Evolutionary conservation across 2,888 invertebrate species (phyloP), one percentile per base, ranked within the genome.

Genomic region (Caenorhabditis sp.): DNA sequence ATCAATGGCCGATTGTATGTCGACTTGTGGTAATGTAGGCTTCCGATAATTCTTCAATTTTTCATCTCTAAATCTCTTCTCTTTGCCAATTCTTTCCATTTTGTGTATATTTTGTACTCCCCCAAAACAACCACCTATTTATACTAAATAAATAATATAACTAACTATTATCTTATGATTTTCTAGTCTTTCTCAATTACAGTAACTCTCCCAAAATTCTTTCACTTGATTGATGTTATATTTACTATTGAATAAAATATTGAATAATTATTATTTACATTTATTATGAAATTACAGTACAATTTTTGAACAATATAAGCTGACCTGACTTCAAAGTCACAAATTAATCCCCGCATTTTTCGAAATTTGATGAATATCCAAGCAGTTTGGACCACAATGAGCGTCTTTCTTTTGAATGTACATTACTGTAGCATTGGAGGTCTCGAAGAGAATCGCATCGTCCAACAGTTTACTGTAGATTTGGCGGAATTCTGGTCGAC

Each of bases 11-110:
- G 86, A 86, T 57, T 86, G 86, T 59, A 76, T 73, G 76, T 71
- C 81, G 38, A 87, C 84, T 8, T 86, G 86, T 56, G 85, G 84
- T 25, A 83, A 81, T 63, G 82, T 86, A 57, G 82, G 86, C 23
- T 86, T 86, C 80, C 69, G 73, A 75, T 66, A 58, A 64, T 63
- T 38, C 25, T 26, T 23, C 26, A 20, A 14, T 59, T 43, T 59
- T 53, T 57, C 20, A n/a, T 12, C 14, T 57, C 57, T 56, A 20
- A 26, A 26, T 26, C 57, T 57, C 27, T 43, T 43, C 14, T 43
- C 43, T 64, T 52, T 72, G 65, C 65, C 72, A 62, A 64, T 57
- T 68, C 72, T 72, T 54, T 58, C 68, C 65, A 61, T 57, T 5
- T 43, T 43, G 7, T 43, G 43, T 43, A 43, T 43, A 57, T 50